Evolutionary conservation across 2,888 invertebrate species (phyloP).

Genomic region (Lepetodrilus schrolli): DNA sequence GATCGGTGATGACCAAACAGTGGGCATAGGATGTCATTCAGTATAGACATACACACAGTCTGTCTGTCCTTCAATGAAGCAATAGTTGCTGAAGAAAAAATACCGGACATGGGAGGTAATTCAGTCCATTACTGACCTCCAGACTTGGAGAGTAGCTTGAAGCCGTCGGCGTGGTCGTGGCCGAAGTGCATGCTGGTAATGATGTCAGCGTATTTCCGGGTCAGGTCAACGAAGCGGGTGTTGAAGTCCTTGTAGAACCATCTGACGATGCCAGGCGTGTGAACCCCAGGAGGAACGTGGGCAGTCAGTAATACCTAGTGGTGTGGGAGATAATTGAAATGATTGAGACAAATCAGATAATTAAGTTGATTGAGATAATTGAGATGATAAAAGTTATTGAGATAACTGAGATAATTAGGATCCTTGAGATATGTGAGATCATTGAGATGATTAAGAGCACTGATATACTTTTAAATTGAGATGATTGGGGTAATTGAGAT

Average conservation of each 20-base stretch:
- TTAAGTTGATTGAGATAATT: background rate
- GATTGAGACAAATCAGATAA: background rate
- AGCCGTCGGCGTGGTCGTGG: constrained; percentile 70
- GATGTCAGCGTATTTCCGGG: constrained; percentile 62
- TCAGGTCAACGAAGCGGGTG: constrained; percentile 62
- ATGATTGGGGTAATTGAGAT: background rate
- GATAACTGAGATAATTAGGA: background rate
- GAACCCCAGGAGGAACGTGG: constrained; percentile 78
- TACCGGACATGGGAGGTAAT: too few species aligned
- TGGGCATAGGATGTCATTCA: too few species aligned
- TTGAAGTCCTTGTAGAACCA: constrained; percentile 74
- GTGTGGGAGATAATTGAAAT: background rate
- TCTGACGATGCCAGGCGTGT: constrained; percentile 53
- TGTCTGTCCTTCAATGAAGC: too few species aligned
- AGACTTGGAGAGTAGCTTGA: constrained; percentile 58
- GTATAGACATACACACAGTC: too few species aligned
- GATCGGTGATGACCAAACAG: too few species aligned
- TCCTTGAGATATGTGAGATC: background rate
- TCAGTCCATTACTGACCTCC: constrained; percentile 36
- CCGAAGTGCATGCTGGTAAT: constrained; percentile 72
- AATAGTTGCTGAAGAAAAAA: too few species aligned
- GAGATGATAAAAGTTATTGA: background rate
- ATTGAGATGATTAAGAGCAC: background rate
- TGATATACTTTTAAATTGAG: background rate
- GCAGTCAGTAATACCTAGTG: constrained; percentile 90